Percentiles rank a stretch among this genome's conserved stretches.
phyloP scores from a whole-genome alignment of 2,113 vertebrate genomes.

The Calypte anna region DNA sequence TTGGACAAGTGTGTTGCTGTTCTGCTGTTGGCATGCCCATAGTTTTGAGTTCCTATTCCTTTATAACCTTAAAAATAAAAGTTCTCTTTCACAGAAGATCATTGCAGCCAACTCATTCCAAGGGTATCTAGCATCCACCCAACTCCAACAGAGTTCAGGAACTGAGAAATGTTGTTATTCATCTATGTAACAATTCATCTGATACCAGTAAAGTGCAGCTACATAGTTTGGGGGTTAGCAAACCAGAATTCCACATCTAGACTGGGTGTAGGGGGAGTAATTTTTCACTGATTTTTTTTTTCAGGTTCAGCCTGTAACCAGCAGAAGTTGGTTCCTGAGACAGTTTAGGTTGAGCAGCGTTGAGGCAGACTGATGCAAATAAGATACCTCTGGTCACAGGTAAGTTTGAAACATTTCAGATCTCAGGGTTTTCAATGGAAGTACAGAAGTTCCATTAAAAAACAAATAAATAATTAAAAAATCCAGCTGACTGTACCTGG shows the following conservation, averaged over 20 bases:
- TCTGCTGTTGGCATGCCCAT: fast-evolving
- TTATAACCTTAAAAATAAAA: constrained; percentile 40
- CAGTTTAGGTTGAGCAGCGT: not conserved
- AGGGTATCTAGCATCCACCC: constrained; percentile 3
- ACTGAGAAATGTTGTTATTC: constrained; percentile 1
- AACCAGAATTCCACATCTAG: not conserved
- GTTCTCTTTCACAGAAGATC: not conserved
- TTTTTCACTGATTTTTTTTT: not conserved
- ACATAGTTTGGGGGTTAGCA: not conserved
- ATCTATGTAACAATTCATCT: not conserved
- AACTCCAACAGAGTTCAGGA: constrained; percentile 9
- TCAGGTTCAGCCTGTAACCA: not conserved
- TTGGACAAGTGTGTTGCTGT: not conserved
- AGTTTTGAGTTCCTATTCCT: constrained; percentile 7
- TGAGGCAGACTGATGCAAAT: not conserved
- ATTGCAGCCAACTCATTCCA: constrained; percentile 13
- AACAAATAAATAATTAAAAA: not conserved
- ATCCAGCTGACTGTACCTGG: not conserved
- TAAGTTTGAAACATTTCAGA: not conserved
- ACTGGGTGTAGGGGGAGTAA: not conserved
- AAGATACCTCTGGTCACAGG: not conserved
- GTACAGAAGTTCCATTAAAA: not conserved
- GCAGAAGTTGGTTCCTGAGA: not conserved
- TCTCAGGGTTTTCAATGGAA: not conserved
- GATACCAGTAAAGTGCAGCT: not conserved